Percentiles rank a stretch among this genome's conserved stretches.
These are phyloP conservation scores for Portunus trituberculatus DNA, from an alignment of 1,140 invertebrate genomes.

Conservation along the genomic window DNA sequence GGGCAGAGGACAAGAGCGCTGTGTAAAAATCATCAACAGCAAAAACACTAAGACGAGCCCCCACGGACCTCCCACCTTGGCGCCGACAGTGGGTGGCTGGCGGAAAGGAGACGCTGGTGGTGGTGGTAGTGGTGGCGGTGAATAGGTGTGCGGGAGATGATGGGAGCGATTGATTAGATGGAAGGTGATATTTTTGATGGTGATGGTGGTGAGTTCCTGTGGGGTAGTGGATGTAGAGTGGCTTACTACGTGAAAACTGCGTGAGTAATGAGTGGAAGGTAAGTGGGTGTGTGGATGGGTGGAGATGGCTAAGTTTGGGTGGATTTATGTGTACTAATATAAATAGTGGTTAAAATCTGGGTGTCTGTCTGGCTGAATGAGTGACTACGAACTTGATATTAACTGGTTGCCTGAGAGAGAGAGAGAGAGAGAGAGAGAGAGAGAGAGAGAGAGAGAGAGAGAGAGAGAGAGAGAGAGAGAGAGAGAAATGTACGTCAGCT, in stretches of 20 bases:
- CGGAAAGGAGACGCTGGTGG: not conserved
- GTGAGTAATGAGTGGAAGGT: not conserved
- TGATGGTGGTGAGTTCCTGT: not conserved
- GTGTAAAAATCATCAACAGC: not conserved
- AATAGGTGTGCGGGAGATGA: not conserved
- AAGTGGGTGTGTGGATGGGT: not conserved
- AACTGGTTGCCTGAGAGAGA: no score
- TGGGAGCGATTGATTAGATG: not conserved
- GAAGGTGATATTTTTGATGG: not conserved
- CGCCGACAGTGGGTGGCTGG: not conserved
- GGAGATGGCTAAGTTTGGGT: not conserved
- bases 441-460: no score
- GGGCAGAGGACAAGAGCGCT: not conserved
- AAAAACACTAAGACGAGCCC: not conserved
- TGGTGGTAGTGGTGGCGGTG: not conserved
- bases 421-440: no score
- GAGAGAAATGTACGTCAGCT: no score
- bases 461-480: no score
- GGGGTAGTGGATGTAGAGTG: not conserved
- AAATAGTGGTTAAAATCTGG: no score
- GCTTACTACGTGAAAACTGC: not conserved
- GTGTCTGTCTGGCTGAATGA: no score
- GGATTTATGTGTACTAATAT: no score
- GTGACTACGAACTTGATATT: no score
- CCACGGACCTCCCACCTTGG: not conserved